Conservation (phyloP, 2,797 vertebrate species). For the Leucoraja ocellata region DNA sequence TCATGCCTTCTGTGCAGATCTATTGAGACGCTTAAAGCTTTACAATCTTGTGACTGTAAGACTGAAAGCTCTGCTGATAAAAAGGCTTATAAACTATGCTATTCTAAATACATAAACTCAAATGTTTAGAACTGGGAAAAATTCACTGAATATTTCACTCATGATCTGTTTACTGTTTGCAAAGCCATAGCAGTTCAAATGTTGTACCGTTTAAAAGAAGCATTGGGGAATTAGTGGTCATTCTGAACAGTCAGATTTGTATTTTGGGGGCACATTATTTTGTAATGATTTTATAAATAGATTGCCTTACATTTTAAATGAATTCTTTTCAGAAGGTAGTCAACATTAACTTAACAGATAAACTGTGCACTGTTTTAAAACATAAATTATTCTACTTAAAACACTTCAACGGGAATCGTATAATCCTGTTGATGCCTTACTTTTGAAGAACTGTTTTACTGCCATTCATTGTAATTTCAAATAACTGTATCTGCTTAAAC, state of each 20-base stretch:
- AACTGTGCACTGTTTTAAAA: constrained; percentile 94
- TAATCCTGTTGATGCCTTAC: constrained; percentile 95
- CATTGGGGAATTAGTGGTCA: constrained; percentile 74
- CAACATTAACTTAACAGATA: constrained; percentile 95
- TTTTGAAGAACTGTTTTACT: constrained; percentile 81
- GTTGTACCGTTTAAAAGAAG: constrained; percentile 69
- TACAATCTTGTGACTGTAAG: constrained; percentile 55
- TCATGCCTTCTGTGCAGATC: constrained; percentile 76
- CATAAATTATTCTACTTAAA: constrained; percentile 96
- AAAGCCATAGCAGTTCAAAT: constrained; percentile 75
- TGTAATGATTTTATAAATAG: constrained; percentile 79
- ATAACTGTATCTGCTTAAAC: constrained; percentile 47
- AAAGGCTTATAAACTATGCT: constrained; percentile 58
- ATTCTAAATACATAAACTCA: constrained; percentile 49
- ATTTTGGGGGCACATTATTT: constrained; percentile 77
- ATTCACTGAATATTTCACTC: constrained; percentile 70
- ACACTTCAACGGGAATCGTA: constrained; percentile 85
- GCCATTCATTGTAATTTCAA: constrained; percentile 67
- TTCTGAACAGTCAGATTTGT: constrained; percentile 61
- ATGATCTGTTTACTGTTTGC: constrained; percentile 96
- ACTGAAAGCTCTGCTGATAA: constrained; percentile 52
- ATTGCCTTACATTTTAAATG: constrained; percentile 80
- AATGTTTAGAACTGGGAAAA: constrained; percentile 51
- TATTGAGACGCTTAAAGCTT: constrained; percentile 67
- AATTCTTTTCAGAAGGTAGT: constrained; percentile 78